A percentile compares a stretch with the other conserved stretches of the same genome.
phyloP scores from a whole-genome alignment of 2,888 invertebrate genomes.

The Stenodera caucasica region DNA sequence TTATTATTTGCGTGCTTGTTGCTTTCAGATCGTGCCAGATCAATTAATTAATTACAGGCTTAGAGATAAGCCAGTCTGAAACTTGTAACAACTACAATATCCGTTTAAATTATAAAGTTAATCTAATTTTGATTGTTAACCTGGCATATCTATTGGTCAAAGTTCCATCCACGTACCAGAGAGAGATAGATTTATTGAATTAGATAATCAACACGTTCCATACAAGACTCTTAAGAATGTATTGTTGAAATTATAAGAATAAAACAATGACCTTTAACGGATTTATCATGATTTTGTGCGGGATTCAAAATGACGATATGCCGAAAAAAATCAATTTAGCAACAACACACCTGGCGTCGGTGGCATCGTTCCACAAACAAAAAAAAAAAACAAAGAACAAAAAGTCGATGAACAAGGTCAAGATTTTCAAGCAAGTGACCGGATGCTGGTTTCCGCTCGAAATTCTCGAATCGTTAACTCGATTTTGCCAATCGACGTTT shows the following conservation, averaged over 20 bases:
- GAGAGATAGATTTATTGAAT: not conserved
- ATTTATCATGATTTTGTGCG: not conserved
- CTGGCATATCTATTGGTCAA: not conserved
- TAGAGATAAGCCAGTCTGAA: not conserved
- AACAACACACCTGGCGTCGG: not conserved
- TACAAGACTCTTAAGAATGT: conserved; percentile 7
- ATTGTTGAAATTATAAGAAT: conserved; percentile 5
- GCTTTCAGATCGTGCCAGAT: not conserved
- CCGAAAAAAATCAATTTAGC: not conserved
- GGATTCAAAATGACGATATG: not conserved
- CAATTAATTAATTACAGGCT: not conserved
- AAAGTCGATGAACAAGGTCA: not conserved
- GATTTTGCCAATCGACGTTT: no score
- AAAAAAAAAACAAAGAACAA: not conserved
- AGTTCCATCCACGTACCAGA: no score
- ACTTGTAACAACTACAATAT: not conserved
- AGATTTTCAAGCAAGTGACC: conserved; percentile 25
- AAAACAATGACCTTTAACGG: conserved; percentile 13
- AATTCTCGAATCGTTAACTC: conserved; percentile 14
- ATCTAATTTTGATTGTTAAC: conserved; percentile 1
- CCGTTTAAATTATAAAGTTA: not conserved
- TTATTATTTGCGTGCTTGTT: no score
- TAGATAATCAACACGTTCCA: conserved; percentile 2
- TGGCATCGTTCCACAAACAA: not conserved
- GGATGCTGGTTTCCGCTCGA: conserved; percentile 35